These are phyloP conservation scores for Pelodytes ibericus DNA, from an alignment of 2,797 vertebrate genomes.

Conservation along the genomic window DNA sequence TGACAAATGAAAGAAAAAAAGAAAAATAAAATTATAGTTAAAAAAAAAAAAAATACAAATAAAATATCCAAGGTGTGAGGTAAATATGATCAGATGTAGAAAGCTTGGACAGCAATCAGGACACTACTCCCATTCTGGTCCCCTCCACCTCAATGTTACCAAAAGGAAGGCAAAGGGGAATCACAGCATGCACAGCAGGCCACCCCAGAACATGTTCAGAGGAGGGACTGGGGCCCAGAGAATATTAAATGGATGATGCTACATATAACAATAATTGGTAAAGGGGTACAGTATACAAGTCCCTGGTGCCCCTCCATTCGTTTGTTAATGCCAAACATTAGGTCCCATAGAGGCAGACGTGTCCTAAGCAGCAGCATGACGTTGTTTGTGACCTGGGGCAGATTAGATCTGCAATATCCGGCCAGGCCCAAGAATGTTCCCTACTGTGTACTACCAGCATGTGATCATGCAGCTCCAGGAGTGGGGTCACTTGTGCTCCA, in stretches of 20 bases:
- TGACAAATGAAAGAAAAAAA: no score
- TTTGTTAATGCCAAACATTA: conserved; percentile 22
- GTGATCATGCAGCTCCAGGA: conserved; percentile 13
- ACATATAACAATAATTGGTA: conserved; percentile 44
- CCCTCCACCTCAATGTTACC: conserved; percentile 1
- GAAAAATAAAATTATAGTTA: conserved; percentile 24
- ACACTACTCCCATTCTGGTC: conserved; percentile 18
- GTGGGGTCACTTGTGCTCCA: conserved; percentile 8
- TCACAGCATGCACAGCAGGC: conserved; percentile 42
- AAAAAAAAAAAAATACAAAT: conserved; percentile 28
- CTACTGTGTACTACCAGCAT: conserved; percentile 7
- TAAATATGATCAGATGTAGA: conserved; percentile 49
- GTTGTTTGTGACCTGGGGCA: conserved; percentile 19
- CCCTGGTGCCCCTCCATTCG: conserved; percentile 31
- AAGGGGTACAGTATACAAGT: conserved; percentile 14
- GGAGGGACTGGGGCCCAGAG: conserved; percentile 27
- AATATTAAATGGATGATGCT: conserved; percentile 41
- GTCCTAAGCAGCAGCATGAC: conserved; percentile 52
- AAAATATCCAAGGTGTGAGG: conserved; percentile 40
- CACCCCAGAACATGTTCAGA: conserved; percentile 22
- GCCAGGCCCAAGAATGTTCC: conserved; percentile 37
- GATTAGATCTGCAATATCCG: background rate
- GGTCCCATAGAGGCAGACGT: conserved; percentile 27
- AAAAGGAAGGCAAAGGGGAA: conserved; percentile 8
- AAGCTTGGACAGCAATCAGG: conserved; percentile 37